phyloP scores from a whole-genome alignment of 2,797 vertebrate genomes.

The Darevskia mixta region DNA sequence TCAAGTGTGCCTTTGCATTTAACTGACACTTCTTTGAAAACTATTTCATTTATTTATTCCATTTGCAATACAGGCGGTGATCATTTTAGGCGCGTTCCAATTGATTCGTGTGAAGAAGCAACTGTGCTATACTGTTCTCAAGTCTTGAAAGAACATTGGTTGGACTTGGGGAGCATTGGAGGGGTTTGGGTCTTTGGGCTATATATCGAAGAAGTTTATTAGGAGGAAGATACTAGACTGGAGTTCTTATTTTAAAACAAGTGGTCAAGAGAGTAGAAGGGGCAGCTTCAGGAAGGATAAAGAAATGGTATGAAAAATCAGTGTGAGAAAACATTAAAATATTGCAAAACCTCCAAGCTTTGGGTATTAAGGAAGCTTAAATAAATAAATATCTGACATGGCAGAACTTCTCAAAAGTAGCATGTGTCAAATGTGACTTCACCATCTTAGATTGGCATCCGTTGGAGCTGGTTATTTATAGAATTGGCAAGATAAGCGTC shows the following conservation, averaged over 20 bases:
- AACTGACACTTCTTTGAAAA: background rate
- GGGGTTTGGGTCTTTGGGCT: background rate
- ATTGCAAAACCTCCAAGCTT: background rate
- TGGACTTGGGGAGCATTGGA: background rate
- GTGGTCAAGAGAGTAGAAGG: background rate
- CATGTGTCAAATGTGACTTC: background rate
- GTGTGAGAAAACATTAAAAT: background rate
- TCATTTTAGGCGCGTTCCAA: too few species aligned
- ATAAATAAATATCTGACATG: background rate
- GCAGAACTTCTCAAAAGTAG: background rate
- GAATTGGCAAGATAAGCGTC: conserved; percentile 37
- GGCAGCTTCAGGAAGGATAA: background rate
- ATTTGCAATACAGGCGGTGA: too few species aligned
- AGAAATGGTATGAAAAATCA: background rate
- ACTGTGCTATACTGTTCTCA: background rate
- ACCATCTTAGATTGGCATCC: conserved; percentile 11
- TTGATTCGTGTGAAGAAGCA: background rate
- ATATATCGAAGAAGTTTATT: background rate
- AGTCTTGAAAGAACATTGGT: background rate
- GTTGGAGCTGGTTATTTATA: conserved; percentile 34
- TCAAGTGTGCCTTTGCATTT: background rate
- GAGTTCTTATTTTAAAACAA: background rate
- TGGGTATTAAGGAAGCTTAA: background rate
- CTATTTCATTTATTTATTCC: background rate
- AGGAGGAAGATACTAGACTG: background rate